phyloP scores from a whole-genome alignment of 1,140 invertebrate species.

The Lepidurus arcticus region DNA sequence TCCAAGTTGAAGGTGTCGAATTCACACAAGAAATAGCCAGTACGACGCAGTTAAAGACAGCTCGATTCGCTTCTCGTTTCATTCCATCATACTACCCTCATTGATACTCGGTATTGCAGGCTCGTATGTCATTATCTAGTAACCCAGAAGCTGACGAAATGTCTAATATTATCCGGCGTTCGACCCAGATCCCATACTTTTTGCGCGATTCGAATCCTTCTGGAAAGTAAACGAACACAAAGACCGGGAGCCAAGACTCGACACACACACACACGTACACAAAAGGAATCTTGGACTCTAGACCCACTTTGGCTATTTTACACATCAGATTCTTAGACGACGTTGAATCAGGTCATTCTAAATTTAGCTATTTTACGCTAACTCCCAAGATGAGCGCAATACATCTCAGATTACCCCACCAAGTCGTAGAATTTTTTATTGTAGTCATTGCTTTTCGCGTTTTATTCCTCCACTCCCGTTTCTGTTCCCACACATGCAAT shows the following conservation, averaged over 20 bases:
- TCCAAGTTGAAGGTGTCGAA: not conserved
- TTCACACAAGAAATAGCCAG: not conserved
- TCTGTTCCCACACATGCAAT: not conserved
- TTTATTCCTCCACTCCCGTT: not conserved
- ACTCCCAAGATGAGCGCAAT: too few relatives aligned
- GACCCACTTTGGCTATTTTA: not conserved
- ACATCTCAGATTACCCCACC: too few relatives aligned
- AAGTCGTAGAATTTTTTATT: too few relatives aligned
- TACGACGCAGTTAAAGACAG: not conserved
- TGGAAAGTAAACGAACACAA: too few relatives aligned
- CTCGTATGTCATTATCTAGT: not conserved
- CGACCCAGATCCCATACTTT: constrained; percentile 1
- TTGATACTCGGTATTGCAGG: not conserved
- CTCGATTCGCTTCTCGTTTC: not conserved
- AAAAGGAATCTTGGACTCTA: not conserved
- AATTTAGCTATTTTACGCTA: too few relatives aligned
- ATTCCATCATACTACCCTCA: not conserved
- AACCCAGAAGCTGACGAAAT: not conserved
- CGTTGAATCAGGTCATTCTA: too few relatives aligned
- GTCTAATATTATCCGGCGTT: constrained; percentile 9
- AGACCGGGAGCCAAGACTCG: too few relatives aligned
- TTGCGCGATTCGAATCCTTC: not conserved
- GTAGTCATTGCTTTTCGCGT: not conserved
- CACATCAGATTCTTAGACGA: not conserved
- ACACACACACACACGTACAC: not conserved